Conservation (phyloP, 1,140 invertebrate genomes). For the fruit fly (Drosophila melanogaster) region DNA sequence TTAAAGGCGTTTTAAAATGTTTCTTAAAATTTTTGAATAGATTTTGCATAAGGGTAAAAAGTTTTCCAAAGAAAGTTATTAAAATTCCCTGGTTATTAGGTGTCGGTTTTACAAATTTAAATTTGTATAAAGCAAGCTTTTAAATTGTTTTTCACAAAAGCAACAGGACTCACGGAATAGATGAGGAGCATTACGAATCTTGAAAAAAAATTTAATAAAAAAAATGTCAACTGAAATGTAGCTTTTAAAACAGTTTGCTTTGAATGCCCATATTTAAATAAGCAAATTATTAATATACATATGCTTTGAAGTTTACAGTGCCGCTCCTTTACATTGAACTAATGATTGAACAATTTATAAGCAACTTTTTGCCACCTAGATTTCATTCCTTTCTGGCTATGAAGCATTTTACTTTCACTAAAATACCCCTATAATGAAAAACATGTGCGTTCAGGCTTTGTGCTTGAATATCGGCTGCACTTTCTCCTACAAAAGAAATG, state of each 20-base stretch:
- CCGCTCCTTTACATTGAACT: not conserved
- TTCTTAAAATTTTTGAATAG: conserved; percentile 21
- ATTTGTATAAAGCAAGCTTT: not conserved
- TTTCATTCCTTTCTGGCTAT: not conserved
- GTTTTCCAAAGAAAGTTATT: not conserved
- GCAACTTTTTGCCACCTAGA: not conserved
- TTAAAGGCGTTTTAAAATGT: conserved; percentile 16
- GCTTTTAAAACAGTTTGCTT: not conserved
- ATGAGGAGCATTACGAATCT: too few species aligned
- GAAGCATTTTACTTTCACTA: conserved; percentile 5
- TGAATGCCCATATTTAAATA: not conserved
- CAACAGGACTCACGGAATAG: too few species aligned
- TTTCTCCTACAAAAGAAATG: conserved; percentile 17
- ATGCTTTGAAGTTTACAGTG: not conserved
- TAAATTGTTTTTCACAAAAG: not conserved
- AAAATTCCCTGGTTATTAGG: not conserved
- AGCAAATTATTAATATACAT: not conserved
- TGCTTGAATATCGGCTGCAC: conserved; percentile 45
- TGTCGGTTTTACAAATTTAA: not conserved
- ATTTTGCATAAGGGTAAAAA: not conserved
- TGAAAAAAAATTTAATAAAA: not conserved
- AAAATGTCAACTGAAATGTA: not conserved
- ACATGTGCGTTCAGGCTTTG: conserved; percentile 48
- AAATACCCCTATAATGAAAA: conserved; percentile 11
- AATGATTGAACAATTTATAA: not conserved